Evolutionary conservation across 2,797 vertebrate species (phyloP).

Genomic region (Rhinatrema bivittatum): DNA sequence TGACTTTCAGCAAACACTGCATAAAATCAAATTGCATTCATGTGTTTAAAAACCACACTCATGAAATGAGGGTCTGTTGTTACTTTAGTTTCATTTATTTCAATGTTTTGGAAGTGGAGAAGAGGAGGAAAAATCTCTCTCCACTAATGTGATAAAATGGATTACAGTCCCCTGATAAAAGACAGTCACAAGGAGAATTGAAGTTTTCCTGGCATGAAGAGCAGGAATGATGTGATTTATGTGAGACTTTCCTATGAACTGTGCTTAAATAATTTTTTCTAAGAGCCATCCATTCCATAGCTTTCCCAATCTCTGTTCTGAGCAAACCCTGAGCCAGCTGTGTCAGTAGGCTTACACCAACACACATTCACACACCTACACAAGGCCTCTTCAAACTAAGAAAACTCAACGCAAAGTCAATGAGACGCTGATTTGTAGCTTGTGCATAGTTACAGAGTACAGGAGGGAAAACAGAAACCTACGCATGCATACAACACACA

Average conservation of each 20-base stretch:
- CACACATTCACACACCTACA: too few species aligned
- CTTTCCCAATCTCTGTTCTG: neutral
- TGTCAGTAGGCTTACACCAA: too few species aligned
- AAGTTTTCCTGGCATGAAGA: conserved; percentile 5
- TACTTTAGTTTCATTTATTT: neutral
- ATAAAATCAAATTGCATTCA: neutral
- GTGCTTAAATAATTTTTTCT: neutral
- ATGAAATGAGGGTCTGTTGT: conserved; percentile 1
- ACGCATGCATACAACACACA: conserved; percentile 29
- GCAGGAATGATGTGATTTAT: conserved; percentile 2
- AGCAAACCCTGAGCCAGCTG: too few species aligned
- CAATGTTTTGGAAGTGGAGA: neutral
- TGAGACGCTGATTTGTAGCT: conserved; percentile 9
- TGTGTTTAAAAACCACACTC: neutral
- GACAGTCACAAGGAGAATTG: neutral
- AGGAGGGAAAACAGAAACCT: conserved; percentile 29
- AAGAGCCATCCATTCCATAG: neutral
- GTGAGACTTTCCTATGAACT: neutral
- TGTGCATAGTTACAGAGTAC: conserved; percentile 21
- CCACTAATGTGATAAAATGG: conserved; percentile 2
- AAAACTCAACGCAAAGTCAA: too few species aligned
- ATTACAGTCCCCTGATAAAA: neutral
- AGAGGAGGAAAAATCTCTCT: conserved; percentile 10
- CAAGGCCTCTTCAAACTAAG: too few species aligned
- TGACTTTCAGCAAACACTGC: neutral